Evolutionary conservation across 2,888 invertebrate species (phyloP), one percentile per base, ranked within the genome.

Genomic region (Ectropis crepuscularia): DNA sequence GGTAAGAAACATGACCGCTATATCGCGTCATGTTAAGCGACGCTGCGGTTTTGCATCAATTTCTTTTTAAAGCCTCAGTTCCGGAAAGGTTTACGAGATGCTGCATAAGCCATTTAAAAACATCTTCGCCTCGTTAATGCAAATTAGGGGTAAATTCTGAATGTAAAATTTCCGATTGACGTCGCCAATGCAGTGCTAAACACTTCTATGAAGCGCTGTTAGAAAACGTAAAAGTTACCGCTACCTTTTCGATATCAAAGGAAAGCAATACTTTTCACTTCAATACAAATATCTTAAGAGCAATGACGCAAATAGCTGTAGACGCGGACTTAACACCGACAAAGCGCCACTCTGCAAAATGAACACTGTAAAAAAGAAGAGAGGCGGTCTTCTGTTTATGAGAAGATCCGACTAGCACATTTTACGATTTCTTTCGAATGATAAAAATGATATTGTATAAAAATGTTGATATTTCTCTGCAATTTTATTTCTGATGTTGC

Each of bases 301-400:
- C 45, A 55, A 51, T 53, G 55, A 6, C 37, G 53, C 50, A 46
- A 63, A 63, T 63, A 60, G 57, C 48, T 49, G 48, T 39, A 53
- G 41, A 39, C 45, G 16, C 53, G 45, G 53, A 49, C 46, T 47
- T 67, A 43, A 66, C 50, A 63, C 53, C 65, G 57, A 62, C 70
- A 69, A 70, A 65, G 63, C 62, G 67, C 63, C 72, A 72, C 72
- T 72, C 63, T 46, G 57, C 55, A 16, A 65, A 68, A 69, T 72
- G 68, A 72, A 65, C 61, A 57, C 51, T 39, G 50, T 57, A 54
- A 60, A 59, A 53, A 55, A 58, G 11, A n/a, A 16, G 8, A 43
- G 45, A 47, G 37, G 45, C 47, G 16, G 39, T 41, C 38, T 39
- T 55, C 10, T 46, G 53, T 65, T 67, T 67, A 65, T 65, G 63